phyloP scores from a whole-genome alignment of 1,140 invertebrate species.

The Phymorhynchus buccinoides region DNA sequence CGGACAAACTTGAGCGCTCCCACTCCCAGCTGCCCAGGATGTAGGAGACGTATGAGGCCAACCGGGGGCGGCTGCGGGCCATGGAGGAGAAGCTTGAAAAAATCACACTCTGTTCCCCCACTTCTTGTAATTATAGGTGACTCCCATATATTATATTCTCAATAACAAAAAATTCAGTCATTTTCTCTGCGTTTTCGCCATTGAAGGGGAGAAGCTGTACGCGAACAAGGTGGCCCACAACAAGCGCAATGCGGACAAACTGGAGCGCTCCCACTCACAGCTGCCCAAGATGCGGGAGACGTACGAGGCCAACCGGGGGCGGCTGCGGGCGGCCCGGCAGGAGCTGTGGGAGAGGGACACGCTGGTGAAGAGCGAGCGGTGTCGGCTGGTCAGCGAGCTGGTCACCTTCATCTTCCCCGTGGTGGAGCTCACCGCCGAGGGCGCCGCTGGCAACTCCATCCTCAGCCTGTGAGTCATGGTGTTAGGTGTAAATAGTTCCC shows the following conservation, averaged over 20 bases:
- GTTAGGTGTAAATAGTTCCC: too few relatives aligned
- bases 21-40: background rate
- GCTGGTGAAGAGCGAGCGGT: slow-evolving; percentile 5
- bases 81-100: too few relatives aligned
- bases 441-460: background rate
- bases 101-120: too few relatives aligned
- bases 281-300: background rate
- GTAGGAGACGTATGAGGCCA: background rate
- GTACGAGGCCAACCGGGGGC: background rate
- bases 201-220: background rate
- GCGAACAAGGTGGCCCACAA: background rate
- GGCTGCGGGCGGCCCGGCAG: background rate
- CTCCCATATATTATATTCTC: too few relatives aligned
- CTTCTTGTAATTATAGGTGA: too few relatives aligned
- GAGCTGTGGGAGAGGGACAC: background rate
- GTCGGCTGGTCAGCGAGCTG: background rate
- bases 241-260: background rate
- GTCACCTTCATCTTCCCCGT: slow-evolving; percentile 31
- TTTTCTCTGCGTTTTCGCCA: too few relatives aligned
- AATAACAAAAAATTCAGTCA: too few relatives aligned
- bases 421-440: slow-evolving; percentile 11
- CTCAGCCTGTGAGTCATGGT: slow-evolving; percentile 18
- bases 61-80: background rate
- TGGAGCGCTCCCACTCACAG: background rate
- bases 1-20: background rate